Evolutionary conservation across 2,113 vertebrate genomes (phyloP).

Genomic region (Peromyscus polionotus): DNA sequence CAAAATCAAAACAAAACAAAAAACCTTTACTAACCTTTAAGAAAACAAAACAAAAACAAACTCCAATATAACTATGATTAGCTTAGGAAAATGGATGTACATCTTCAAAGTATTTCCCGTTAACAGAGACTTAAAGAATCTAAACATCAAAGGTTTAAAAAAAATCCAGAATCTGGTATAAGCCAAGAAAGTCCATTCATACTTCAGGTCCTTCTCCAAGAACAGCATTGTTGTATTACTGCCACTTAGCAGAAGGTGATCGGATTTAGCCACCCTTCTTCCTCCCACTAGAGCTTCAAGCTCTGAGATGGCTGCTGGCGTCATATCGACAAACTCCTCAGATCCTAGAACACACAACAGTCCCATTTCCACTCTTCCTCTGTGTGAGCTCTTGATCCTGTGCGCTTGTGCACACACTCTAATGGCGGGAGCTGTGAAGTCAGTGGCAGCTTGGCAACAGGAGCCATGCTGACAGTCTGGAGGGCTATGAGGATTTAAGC

Average conservation of each 20-base stretch:
- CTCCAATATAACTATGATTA: constrained; percentile 76
- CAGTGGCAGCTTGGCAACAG: background rate
- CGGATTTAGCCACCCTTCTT: constrained; percentile 96
- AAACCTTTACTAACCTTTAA: constrained; percentile 72
- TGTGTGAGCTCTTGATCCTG: background rate
- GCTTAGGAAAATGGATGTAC: constrained; percentile 77
- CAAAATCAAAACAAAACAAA: background rate
- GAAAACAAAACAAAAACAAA: constrained; percentile 37
- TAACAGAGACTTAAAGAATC: constrained; percentile 75
- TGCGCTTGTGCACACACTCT: background rate
- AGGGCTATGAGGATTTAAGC: background rate
- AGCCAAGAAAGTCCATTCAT: constrained; percentile 80
- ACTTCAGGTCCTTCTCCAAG: constrained; percentile 98
- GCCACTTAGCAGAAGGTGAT: constrained; percentile 98
- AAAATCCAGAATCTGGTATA: constrained; percentile 71
- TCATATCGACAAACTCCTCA: background rate
- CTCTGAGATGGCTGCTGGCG: background rate
- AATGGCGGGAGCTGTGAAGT: background rate
- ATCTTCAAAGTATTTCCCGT: constrained; percentile 72
- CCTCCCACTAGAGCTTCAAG: constrained; percentile 96
- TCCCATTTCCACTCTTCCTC: background rate
- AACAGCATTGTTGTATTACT: constrained; percentile 99
- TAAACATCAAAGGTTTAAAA: constrained; percentile 60
- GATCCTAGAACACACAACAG: background rate
- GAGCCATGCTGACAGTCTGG: background rate